phyloP scores from a whole-genome alignment of 2,888 invertebrate genomes.

The Limnephilus rhombicus region DNA sequence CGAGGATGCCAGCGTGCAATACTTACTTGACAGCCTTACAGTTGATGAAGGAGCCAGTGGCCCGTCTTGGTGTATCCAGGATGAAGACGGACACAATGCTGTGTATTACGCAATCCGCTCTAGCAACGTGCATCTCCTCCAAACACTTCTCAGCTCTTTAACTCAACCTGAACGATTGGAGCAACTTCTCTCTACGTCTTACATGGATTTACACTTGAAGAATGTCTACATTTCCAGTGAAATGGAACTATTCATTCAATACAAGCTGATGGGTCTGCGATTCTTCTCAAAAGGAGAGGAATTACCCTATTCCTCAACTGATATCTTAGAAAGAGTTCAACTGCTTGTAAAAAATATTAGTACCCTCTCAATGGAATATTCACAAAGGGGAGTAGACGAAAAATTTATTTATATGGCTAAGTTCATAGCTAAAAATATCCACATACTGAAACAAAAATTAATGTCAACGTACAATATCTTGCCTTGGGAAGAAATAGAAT shows the following conservation, averaged over 20 bases:
- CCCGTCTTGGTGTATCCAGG: too few species aligned
- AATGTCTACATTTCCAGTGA: neutral
- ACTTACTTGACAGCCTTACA: too few species aligned
- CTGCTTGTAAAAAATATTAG: neutral
- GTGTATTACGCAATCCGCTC: too few species aligned
- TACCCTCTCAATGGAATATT: neutral
- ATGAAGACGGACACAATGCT: too few species aligned
- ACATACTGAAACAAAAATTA: conserved; percentile 19
- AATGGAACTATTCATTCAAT: conserved; percentile 17
- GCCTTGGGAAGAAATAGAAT: conserved; percentile 40
- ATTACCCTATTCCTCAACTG: neutral
- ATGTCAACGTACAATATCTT: neutral
- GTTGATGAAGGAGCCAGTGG: too few species aligned
- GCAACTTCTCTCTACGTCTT: neutral
- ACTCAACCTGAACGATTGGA: neutral
- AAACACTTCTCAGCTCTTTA: neutral
- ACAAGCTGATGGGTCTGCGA: conserved; percentile 4
- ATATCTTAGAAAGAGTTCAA: neutral
- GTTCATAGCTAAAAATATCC: conserved; percentile 16
- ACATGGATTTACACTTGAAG: conserved; percentile 13
- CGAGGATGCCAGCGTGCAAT: too few species aligned
- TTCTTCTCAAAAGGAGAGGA: neutral
- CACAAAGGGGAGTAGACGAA: neutral
- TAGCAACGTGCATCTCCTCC: neutral
- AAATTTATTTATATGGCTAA: neutral